Evolutionary conservation across 1,140 invertebrate species (phyloP).

Genomic region (Ridgeia piscesae): DNA sequence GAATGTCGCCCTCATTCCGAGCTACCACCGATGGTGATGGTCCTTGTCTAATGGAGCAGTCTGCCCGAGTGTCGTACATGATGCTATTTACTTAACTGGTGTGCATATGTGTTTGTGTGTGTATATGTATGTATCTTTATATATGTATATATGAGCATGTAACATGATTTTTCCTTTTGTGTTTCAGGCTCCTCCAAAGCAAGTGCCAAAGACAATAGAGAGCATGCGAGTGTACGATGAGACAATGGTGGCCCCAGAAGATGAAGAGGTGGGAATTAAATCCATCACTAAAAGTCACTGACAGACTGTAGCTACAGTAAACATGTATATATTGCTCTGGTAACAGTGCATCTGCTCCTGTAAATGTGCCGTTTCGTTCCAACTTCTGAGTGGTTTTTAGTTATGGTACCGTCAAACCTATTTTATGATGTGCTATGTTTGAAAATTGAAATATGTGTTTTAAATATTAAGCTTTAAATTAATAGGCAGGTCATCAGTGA

Average conservation of each 20-base stretch:
- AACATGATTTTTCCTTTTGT: not conserved
- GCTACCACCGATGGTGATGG: no score
- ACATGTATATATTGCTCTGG: not conserved
- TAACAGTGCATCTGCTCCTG: no score
- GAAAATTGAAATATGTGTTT: not conserved
- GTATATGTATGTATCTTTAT: no score
- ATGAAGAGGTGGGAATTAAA: constrained; percentile 69
- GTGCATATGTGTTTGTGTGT: no score
- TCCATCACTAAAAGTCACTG: constrained; percentile 17
- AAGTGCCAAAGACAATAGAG: constrained; percentile 89
- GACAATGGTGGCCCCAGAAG: constrained; percentile 76
- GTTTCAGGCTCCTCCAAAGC: constrained; percentile 63
- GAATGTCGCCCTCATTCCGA: no score
- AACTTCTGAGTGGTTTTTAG: not conserved
- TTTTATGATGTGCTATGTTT: not conserved
- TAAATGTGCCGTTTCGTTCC: constrained; percentile 3
- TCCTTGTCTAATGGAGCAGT: no score
- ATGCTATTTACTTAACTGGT: no score
- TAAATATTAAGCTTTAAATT: not conserved
- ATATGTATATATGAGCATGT: no score
- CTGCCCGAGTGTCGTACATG: no score
- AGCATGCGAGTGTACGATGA: constrained; percentile 87
- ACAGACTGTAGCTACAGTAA: not conserved
- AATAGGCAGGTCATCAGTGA: not conserved
- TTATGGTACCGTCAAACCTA: not conserved